Conservation (phyloP, 2,888 invertebrate species). For the Pogonocherus hispidulus region DNA sequence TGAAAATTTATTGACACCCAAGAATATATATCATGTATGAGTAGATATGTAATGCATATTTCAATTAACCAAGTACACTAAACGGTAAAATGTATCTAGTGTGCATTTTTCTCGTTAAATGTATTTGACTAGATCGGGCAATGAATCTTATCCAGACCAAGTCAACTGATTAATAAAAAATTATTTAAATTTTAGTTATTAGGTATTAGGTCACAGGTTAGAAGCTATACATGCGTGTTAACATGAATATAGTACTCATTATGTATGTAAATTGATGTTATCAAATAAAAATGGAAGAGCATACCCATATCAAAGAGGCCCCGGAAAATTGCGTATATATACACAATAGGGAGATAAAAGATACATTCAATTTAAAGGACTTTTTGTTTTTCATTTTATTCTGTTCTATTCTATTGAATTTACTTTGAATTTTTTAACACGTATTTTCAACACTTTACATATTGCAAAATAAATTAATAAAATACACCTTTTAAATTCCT, state of each 20-base stretch:
- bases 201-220: conserved; percentile 54
- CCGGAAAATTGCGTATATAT: conserved; percentile 12
- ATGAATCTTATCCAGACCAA: conserved; percentile 29
- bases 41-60: no score
- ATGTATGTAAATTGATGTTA: conserved; percentile 34
- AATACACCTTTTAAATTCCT: no score
- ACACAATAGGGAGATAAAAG: neutral
- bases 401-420: no score
- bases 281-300: conserved; percentile 20
- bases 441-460: no score
- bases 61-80: no score
- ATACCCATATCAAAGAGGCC: conserved; percentile 25
- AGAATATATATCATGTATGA: no score
- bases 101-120: neutral
- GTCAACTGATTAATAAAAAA: conserved; percentile 47
- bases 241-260: conserved; percentile 30
- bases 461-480: no score
- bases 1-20: no score
- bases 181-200: conserved; percentile 48
- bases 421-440: no score
- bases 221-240: conserved; percentile 38
- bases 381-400: no score
- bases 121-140: neutral
- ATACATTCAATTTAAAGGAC: no score
- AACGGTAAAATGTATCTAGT: neutral